These are phyloP conservation scores for Caranx melampygus DNA, from an alignment of 2,113 vertebrate genomes.

Conservation along the genomic window DNA sequence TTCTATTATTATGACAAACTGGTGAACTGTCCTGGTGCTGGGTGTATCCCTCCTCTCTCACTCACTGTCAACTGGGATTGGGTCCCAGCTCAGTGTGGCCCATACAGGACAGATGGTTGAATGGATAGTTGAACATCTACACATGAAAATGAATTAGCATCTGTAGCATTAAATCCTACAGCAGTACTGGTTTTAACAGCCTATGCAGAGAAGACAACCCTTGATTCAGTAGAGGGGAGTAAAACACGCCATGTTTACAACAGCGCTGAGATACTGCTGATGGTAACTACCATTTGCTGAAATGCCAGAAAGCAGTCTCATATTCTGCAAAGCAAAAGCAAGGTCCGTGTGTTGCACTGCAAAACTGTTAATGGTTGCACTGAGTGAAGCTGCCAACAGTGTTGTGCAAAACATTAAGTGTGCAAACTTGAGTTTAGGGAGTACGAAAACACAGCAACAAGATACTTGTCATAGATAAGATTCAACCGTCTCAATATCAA, in stretches of 20 bases:
- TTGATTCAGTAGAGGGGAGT: not conserved
- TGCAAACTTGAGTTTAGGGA: conserved; percentile 56
- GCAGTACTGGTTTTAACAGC: not conserved
- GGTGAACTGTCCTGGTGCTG: too few relatives aligned
- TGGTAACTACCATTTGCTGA: conserved; percentile 39
- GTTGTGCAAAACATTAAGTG: conserved; percentile 30
- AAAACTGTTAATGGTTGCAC: conserved; percentile 49
- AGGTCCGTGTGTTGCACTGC: not conserved
- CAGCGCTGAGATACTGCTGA: conserved; percentile 23
- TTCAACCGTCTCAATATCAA: conserved; percentile 3
- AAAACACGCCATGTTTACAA: conserved; percentile 1
- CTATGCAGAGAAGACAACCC: not conserved
- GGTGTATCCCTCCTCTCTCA: too few relatives aligned
- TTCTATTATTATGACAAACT: too few relatives aligned
- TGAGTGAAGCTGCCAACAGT: conserved; percentile 54
- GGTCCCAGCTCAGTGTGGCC: too few relatives aligned
- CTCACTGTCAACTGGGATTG: too few relatives aligned
- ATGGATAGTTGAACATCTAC: too few relatives aligned
- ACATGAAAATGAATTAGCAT: not conserved
- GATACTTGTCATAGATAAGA: conserved; percentile 36
- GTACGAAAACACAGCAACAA: conserved; percentile 33
- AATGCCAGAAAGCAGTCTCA: conserved; percentile 40
- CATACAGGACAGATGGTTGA: too few relatives aligned
- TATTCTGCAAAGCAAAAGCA: conserved; percentile 56
- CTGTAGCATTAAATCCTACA: not conserved